Evolutionary conservation across 2,113 vertebrate genomes (phyloP).

Genomic region (Peromyscus leucopus): DNA sequence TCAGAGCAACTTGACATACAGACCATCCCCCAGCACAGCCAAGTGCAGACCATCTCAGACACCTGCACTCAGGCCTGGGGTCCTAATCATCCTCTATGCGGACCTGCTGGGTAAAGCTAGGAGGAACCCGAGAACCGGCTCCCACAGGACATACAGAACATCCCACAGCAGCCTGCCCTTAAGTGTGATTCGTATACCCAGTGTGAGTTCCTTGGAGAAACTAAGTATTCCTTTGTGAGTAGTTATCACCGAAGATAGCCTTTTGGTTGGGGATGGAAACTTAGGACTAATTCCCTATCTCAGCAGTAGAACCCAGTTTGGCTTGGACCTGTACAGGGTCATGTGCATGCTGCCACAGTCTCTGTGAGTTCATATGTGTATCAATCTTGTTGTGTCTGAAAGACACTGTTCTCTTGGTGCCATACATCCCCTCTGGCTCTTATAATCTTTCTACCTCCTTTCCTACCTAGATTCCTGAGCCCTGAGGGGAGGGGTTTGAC

Average conservation of each 20-base stretch:
- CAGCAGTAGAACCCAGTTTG: neutral
- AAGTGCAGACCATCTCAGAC: too few relatives aligned
- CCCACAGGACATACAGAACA: too few relatives aligned
- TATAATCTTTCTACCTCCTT: neutral
- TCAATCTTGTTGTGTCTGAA: neutral
- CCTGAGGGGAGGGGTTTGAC: neutral
- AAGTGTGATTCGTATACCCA: neutral
- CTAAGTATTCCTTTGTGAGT: neutral
- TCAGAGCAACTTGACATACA: too few relatives aligned
- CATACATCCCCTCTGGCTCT: neutral
- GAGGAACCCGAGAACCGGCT: too few relatives aligned
- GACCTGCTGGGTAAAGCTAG: too few relatives aligned
- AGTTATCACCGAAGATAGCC: neutral
- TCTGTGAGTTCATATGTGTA: neutral
- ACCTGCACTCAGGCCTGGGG: too few relatives aligned
- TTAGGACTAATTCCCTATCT: neutral
- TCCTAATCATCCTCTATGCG: too few relatives aligned
- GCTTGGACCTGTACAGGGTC: neutral
- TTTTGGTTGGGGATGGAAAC: neutral
- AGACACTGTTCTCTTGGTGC: neutral
- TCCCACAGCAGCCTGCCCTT: neutral
- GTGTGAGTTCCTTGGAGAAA: neutral
- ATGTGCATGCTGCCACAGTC: neutral
- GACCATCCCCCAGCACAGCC: too few relatives aligned
- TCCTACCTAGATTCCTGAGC: neutral